A percentile compares a stretch with the other conserved stretches of the same genome.
phyloP scores from a whole-genome alignment of 2,113 vertebrate genomes.

The Hydrolagus affinis region DNA sequence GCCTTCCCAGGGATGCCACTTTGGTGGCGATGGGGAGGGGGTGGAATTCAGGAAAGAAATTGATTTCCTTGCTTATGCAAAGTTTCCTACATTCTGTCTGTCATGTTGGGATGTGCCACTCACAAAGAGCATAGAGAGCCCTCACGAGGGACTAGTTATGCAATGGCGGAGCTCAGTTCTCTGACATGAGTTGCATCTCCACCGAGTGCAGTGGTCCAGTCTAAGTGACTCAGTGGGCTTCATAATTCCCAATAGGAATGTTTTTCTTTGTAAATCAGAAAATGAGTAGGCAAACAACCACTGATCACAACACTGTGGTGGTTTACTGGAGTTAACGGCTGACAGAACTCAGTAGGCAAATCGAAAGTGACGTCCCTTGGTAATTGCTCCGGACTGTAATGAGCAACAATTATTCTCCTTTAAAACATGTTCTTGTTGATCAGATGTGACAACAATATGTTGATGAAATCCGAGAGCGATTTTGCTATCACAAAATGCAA shows the following conservation, averaged over 20 bases:
- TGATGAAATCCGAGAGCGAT: background rate
- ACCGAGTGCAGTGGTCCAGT: background rate
- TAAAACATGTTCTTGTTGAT: constrained; percentile 5
- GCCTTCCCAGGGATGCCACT: too few relatives aligned
- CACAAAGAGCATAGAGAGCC: background rate
- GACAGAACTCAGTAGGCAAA: background rate
- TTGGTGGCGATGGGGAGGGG: background rate
- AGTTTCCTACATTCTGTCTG: background rate
- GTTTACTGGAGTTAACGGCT: background rate
- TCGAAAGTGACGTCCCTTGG: constrained; percentile 4
- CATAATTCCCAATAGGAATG: background rate
- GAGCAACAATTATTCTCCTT: background rate
- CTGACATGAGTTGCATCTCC: background rate
- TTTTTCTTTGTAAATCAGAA: too few relatives aligned
- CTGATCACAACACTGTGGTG: background rate
- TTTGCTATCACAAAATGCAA: too few relatives aligned
- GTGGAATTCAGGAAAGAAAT: background rate
- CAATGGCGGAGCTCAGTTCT: background rate
- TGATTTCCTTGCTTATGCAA: background rate
- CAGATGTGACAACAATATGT: background rate
- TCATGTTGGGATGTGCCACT: background rate
- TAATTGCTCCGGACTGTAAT: background rate
- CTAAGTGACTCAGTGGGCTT: background rate
- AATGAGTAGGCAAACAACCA: background rate
- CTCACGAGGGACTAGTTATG: background rate